Base-by-base conservation (phyloP, 2,888 invertebrate species). In the Tenthredo amoena region DNA sequence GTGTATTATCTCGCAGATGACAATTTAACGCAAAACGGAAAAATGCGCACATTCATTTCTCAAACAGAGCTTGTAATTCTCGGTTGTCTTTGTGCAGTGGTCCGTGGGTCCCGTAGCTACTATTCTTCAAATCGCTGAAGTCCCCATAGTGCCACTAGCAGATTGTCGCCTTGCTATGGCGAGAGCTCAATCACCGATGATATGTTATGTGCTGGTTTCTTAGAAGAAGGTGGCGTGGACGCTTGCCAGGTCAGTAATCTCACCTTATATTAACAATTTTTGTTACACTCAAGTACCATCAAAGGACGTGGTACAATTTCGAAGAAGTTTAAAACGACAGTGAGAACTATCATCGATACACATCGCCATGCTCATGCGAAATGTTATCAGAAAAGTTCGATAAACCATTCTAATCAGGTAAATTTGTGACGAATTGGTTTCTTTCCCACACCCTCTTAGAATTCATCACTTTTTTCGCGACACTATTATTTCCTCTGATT, bases 181-280 rank as follows among this genome's bases (percentile, higher is more conserved):
- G 34, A 31, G 6, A 6, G 2, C 31, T 6, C 31, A 15, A 58
- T 85, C n/a, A 47, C 85, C 21, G 43, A 76, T 26, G 85, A 65
- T 43, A 85, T 85, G 85, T 10, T 85, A 40, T 85, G 85, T 55
- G 85, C 85, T 65, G 85, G 85, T 85, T 6, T n/a, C 65, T 37
- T 31, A 55, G 55, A 55, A 55, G 68, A 79, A 15, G 85, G 85
- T 79, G 79, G 79, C 26, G 9, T 81, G 5, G 85, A 85, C 72
- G 79, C 85, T 79, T 85, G 85, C 37, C 65, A 43, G 79, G 85
- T 85, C n/a, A 65, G 58, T 34, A n/a, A 55, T 34, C 1, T 68
- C 68, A 68, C 18, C 68, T 18, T 34, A 34, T 18, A 26, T 68
- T 34, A 6, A 34, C 2, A 5, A 68, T 34, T 18, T 68, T 34